Base-by-base conservation (phyloP, 2,888 invertebrate genomes). In the Agonum fuliginosum region DNA sequence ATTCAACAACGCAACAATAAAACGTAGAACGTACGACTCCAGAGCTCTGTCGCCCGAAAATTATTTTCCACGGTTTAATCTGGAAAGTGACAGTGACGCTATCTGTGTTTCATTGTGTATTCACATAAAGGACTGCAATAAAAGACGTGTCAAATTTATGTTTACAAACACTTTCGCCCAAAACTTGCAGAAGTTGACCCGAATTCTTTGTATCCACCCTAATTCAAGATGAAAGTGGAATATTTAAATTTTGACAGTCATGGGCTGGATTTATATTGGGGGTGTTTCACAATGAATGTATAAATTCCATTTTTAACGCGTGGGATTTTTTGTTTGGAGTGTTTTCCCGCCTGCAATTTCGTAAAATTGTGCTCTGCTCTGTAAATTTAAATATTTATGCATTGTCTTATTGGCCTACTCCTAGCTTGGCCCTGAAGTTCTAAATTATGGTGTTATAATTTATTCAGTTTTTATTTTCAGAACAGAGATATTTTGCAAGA, bases 211-310 rank as follows among this genome's bases (percentile, higher is more conserved):
- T 71, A 62, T 17, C 22, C 30, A 62, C 62, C 62, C 37, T 34
- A 62, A 62, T 62, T 62, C 62, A 34, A 62, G 37, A 62, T 12
- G 58, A 54, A 58, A 73, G 71, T 51, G 17, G 71, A 73, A 73
- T 73, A 73, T 72, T 73, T 73, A 73, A 73, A 73, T 73, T 73
- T 14, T 73, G 73, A 73, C 73, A 73, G 73, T 73, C 73, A 73
- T 41, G 54, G 73, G 43, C 41, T 58, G 51, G 58, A 58, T 73
- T 73, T 73, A 73, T 73, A 73, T 73, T 24, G 37, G 73, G 72
- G 43, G 58, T 54, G 58, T 54, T 24, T 37, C 14, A 73, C 71
- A 72, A 72, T 72, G 54, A 54, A 54, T 54, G 54, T n/a, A 54
- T 54, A 54, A 54, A 54, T 54, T 54, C 54, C 54, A 54, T 54